phyloP scores from a whole-genome alignment of 2,113 vertebrate species.

The Oreochromis aureus region DNA sequence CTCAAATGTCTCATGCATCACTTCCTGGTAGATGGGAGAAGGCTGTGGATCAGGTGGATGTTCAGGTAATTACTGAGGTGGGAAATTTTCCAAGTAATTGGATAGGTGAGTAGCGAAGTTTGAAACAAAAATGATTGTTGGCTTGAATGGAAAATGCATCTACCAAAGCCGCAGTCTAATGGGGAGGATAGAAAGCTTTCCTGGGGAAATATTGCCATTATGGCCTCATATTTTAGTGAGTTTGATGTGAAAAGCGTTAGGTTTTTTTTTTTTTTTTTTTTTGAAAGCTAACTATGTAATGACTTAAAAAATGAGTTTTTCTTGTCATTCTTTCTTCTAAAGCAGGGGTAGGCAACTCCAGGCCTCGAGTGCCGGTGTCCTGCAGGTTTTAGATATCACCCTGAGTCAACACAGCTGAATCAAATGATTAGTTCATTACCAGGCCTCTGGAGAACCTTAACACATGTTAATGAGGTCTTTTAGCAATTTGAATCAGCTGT shows the following conservation, averaged over 20 bases:
- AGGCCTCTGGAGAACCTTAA: too few relatives aligned
- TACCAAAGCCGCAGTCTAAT: neutral
- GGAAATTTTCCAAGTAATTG: neutral
- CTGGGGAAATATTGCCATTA: neutral
- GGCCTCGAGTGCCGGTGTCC: neutral
- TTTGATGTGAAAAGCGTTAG: neutral
- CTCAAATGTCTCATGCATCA: rapidly evolving
- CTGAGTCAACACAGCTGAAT: neutral
- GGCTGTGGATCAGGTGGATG: neutral
- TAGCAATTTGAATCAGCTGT: too few relatives aligned
- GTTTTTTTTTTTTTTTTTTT: neutral
- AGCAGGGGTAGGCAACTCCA: neutral
- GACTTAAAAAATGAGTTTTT: rapidly evolving
- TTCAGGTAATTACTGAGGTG: neutral
- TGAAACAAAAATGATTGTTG: neutral
- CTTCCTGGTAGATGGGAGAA: neutral
- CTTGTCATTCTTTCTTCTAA: neutral
- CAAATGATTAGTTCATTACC: too few relatives aligned
- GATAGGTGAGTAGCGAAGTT: neutral
- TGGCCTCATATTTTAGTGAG: neutral
- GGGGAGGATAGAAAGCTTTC: neutral
- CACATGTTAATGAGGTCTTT: too few relatives aligned
- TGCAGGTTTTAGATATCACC: neutral
- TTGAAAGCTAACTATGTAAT: neutral
- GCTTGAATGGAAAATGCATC: neutral